Evolutionary conservation across 1,140 invertebrate genomes (phyloP).

Genomic region (Drosophila nebulosa): DNA sequence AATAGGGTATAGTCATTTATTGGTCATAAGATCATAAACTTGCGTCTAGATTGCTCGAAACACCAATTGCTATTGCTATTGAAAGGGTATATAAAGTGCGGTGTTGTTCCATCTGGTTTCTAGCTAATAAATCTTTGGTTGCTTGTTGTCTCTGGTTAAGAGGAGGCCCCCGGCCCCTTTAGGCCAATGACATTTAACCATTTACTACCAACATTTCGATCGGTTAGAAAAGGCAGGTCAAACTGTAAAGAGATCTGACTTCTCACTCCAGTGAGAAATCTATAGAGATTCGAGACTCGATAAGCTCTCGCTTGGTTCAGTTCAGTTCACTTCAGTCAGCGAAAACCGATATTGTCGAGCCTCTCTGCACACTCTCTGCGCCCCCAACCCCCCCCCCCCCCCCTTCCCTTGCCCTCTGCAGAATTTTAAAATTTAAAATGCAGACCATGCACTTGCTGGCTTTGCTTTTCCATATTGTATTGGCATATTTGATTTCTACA

Average conservation of each 20-base stretch:
- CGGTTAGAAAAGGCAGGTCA: constrained; percentile 13
- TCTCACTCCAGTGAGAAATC: background rate
- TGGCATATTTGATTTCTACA: constrained; percentile 28
- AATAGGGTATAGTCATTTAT: background rate
- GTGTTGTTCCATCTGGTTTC: background rate
- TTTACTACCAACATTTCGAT: too few relatives aligned
- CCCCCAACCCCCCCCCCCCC: constrained; percentile 18
- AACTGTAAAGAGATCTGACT: background rate
- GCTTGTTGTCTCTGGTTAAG: background rate
- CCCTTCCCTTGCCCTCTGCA: too few relatives aligned
- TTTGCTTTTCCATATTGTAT: constrained; percentile 18
- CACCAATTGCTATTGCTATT: too few relatives aligned
- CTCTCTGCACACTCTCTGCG: background rate
- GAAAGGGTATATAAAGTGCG: background rate
- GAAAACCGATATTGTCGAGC: constrained; percentile 15
- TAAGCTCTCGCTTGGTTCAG: too few relatives aligned
- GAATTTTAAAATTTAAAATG: constrained; percentile 54
- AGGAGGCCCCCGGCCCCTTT: constrained; percentile 23
- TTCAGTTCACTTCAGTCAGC: background rate
- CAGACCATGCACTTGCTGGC: constrained; percentile 48
- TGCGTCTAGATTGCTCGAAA: too few relatives aligned
- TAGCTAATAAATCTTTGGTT: constrained; percentile 54
- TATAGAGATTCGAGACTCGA: background rate
- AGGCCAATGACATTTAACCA: constrained; percentile 39
- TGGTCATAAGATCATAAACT: too few relatives aligned